Evolutionary conservation across 1,140 invertebrate genomes (phyloP).

Genomic region (Himalopsyche phryganea): DNA sequence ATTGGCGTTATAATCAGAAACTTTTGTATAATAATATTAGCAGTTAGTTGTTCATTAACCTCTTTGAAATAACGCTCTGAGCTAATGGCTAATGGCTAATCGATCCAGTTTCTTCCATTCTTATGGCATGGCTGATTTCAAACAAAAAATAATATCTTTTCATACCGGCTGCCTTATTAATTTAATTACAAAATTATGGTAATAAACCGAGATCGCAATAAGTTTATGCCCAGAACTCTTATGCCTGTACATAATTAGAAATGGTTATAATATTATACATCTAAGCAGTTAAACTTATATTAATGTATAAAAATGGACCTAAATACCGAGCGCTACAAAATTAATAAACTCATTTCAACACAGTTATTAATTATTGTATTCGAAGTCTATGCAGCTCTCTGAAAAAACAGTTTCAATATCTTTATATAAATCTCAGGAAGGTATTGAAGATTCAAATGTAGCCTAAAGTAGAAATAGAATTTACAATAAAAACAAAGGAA

Average conservation of each 20-base stretch:
- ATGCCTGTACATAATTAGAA: conserved; percentile 32
- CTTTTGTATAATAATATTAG: conserved; percentile 20
- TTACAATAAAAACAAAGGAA: no score
- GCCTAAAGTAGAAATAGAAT: no score
- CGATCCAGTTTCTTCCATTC: conserved; percentile 35
- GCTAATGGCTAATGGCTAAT: conserved; percentile 29
- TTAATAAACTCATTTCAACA: background rate
- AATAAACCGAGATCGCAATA: conserved; percentile 32
- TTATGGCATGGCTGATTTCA: conserved; percentile 30
- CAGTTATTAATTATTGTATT: no score
- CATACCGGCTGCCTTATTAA: conserved; percentile 33
- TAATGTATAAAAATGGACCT: conserved; percentile 4
- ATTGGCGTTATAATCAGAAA: no score
- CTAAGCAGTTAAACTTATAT: background rate
- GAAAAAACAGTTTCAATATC: no score
- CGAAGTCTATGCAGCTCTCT: no score
- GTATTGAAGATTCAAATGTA: no score
- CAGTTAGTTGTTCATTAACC: conserved; percentile 31
- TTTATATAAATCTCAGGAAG: no score
- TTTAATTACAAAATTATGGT: conserved; percentile 35
- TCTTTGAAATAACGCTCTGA: conserved; percentile 18
- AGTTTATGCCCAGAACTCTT: conserved; percentile 21
- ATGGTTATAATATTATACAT: conserved; percentile 8
- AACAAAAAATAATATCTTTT: conserved; percentile 31
- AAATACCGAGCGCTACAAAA: conserved; percentile 1